These are phyloP conservation scores for Bombylius discolor DNA, from an alignment of 2,888 invertebrate genomes.

Conservation along the genomic window DNA sequence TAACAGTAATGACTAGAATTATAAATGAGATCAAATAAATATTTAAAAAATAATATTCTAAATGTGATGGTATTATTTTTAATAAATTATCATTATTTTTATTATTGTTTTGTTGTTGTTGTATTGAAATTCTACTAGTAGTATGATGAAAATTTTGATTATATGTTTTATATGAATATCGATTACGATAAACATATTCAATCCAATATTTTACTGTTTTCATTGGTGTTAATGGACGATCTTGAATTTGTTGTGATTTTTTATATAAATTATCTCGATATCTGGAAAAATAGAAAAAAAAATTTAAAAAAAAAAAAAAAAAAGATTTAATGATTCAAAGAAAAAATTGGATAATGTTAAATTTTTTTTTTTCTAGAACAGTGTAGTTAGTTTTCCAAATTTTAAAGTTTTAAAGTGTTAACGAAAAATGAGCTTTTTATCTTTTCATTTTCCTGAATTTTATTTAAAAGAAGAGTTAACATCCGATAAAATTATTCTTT, in stretches of 20 bases:
- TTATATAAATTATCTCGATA: constrained; percentile 1
- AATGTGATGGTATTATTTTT: background rate
- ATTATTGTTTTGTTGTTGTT: no score
- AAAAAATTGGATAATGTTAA: no score
- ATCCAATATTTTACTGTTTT: constrained; percentile 7
- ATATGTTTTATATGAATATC: background rate
- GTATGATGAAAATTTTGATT: no score
- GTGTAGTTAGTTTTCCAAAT: no score
- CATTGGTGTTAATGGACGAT: constrained; percentile 4
- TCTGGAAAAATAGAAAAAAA: background rate
- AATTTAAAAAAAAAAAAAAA: background rate
- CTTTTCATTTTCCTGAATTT: no score
- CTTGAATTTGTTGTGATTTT: constrained; percentile 2
- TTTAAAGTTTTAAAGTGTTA: no score
- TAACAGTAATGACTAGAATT: background rate
- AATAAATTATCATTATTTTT: background rate
- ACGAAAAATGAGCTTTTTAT: no score
- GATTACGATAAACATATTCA: constrained; percentile 1
- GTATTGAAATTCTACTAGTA: no score
- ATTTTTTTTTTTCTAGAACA: no score
- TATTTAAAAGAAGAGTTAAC: no score
- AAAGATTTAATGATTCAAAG: no score
- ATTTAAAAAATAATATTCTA: constrained; percentile 8
- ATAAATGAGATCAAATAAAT: constrained; percentile 3
- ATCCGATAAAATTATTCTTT: no score